phyloP scores from a whole-genome alignment of 1,140 invertebrate genomes.

The Plectrocnemia conspersa region DNA sequence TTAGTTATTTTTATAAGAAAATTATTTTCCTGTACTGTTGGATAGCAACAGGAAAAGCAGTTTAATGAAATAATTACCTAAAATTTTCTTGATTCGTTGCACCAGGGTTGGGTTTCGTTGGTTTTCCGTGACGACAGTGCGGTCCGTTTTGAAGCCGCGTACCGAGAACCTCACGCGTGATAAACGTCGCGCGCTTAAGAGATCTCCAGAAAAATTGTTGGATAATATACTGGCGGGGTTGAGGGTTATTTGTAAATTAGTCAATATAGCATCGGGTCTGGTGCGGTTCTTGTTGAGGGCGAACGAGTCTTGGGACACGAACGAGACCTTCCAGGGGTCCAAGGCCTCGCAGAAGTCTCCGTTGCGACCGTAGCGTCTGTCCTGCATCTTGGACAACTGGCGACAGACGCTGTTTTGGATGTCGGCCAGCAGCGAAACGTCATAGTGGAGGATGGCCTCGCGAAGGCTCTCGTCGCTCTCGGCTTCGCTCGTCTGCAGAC shows the following conservation, averaged over 20 bases:
- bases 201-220: background rate
- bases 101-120: constrained; percentile 64
- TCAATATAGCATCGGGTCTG: constrained; percentile 28
- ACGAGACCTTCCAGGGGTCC: constrained; percentile 41
- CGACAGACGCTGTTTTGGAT: constrained; percentile 41
- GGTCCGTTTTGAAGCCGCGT: constrained; percentile 70
- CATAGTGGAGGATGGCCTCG: constrained; percentile 44
- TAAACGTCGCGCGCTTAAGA: background rate
- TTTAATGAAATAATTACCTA: too few species aligned
- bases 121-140: constrained; percentile 62
- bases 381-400: constrained; percentile 33
- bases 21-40: too few species aligned
- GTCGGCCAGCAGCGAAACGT: constrained; percentile 44
- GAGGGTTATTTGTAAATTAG: constrained; percentile 10
- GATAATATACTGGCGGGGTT: background rate
- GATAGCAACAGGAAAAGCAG: too few species aligned
- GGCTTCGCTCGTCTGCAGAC: constrained; percentile 44
- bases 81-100: constrained; percentile 54
- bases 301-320: constrained; percentile 44
- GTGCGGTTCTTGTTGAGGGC: constrained; percentile 44
- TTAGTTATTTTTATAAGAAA: too few species aligned
- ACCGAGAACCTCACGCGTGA: constrained; percentile 43
- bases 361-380: constrained; percentile 26
- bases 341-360: constrained; percentile 10
- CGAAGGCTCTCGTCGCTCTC: constrained; percentile 43